These are phyloP conservation scores for Trididemnum nubilum DNA, from an alignment of 23 tunicate species.

Conservation along the genomic window DNA sequence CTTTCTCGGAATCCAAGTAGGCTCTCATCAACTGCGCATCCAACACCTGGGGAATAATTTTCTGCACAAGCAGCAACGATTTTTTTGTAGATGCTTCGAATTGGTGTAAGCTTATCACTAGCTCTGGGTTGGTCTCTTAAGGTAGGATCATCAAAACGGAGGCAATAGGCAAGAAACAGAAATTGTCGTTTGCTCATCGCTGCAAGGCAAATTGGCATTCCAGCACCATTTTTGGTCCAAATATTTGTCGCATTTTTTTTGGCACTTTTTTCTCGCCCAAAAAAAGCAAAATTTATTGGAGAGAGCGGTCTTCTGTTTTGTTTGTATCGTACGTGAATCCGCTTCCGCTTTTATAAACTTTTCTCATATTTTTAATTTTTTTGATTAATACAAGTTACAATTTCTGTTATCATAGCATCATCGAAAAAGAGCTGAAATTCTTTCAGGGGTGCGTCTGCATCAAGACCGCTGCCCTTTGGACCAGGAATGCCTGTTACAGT, in stretches of 20 bases:
- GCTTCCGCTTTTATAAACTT: background rate
- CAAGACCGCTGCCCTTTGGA: too few relatives aligned
- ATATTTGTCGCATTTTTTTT: background rate
- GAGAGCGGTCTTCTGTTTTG: background rate
- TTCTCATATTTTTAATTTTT: slow-evolving; percentile 8
- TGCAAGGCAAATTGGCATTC: background rate
- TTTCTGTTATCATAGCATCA: too few relatives aligned
- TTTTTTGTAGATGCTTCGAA: background rate
- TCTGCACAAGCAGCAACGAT: background rate
- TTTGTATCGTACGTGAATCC: slow-evolving; percentile 17
- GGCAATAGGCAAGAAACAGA: background rate
- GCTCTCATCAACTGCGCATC: slow-evolving; percentile 11
- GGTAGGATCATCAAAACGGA: slow-evolving; percentile 18
- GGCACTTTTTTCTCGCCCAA: background rate
- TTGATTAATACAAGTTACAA: too few relatives aligned
- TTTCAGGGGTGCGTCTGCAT: slow-evolving; percentile 9
- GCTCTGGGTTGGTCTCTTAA: background rate
- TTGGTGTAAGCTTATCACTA: slow-evolving; percentile 11
- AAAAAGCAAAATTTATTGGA: background rate
- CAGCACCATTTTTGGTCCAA: slow-evolving; percentile 7
- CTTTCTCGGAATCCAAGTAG: slow-evolving; percentile 21
- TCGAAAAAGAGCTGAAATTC: slow-evolving; percentile 2
- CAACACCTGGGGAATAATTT: background rate
- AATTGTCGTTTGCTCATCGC: slow-evolving; percentile 2
- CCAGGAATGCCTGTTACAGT: too few relatives aligned